A percentile compares a stretch with the other conserved stretches of the same genome.
phyloP scores from a whole-genome alignment of 2,888 invertebrate species.

The Spodoptera picta region DNA sequence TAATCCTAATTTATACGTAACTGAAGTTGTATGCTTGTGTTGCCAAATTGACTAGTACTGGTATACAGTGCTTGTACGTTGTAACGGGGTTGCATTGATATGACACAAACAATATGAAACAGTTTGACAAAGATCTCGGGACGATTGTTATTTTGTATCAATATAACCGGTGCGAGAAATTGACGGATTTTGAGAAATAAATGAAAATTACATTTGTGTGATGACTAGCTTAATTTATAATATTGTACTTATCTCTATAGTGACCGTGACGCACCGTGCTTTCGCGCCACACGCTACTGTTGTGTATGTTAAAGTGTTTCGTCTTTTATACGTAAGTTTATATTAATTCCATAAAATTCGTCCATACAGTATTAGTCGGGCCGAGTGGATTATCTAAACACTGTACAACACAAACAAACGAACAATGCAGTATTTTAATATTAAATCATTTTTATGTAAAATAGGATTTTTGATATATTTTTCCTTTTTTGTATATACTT shows the following conservation, averaged over 20 bases:
- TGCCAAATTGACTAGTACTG: constrained; percentile 30
- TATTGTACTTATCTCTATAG: constrained; percentile 74
- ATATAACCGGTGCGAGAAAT: constrained; percentile 37
- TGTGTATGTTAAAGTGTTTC: constrained; percentile 52
- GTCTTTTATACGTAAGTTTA: constrained; percentile 68
- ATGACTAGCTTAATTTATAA: constrained; percentile 52
- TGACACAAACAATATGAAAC: constrained; percentile 19
- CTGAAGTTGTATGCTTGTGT: constrained; percentile 5
- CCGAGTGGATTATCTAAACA: constrained; percentile 62
- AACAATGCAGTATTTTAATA: constrained; percentile 83
- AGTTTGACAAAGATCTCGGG: constrained; percentile 20
- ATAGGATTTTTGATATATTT: constrained; percentile 82
- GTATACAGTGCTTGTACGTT: constrained; percentile 11
- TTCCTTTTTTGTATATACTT: constrained; percentile 84
- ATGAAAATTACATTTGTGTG: constrained; percentile 33
- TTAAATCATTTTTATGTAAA: constrained; percentile 71
- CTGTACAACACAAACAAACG: constrained; percentile 66
- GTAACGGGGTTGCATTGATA: constrained; percentile 22
- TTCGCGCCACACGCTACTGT: constrained; percentile 74
- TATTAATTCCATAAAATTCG: constrained; percentile 67
- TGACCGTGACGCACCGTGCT: constrained; percentile 78
- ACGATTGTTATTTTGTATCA: constrained; percentile 45
- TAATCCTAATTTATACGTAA: constrained; percentile 28
- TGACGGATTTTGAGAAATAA: constrained; percentile 38
- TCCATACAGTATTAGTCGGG: constrained; percentile 77